These are phyloP conservation scores for Hippocampus comes DNA, from an alignment of 2,113 vertebrate genomes.

Conservation along the genomic window DNA sequence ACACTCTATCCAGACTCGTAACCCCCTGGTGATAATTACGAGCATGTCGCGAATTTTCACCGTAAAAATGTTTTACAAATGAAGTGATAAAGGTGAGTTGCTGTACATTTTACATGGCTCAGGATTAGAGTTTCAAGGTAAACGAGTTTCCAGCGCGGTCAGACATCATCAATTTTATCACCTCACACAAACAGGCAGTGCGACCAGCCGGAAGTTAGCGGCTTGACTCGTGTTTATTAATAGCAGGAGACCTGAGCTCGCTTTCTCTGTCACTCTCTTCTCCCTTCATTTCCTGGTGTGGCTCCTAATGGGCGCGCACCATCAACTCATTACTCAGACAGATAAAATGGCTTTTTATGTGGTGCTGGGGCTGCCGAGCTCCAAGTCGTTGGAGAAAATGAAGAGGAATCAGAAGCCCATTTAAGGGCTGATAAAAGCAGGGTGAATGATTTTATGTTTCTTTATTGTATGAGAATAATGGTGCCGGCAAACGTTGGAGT, in stretches of 20 bases:
- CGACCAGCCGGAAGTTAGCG: constrained; percentile 31
- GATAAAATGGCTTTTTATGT: constrained; percentile 62
- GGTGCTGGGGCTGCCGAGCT: constrained; percentile 36
- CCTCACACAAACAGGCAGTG: constrained; percentile 14
- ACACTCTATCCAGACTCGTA: background rate
- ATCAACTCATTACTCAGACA: constrained; percentile 65
- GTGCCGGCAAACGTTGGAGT: background rate
- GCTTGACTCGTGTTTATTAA: constrained; percentile 54
- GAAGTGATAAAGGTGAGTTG: background rate
- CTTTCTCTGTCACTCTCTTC: constrained; percentile 10
- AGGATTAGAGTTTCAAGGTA: background rate
- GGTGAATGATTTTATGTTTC: constrained; percentile 16
- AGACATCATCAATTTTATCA: constrained; percentile 36
- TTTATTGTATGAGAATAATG: constrained; percentile 13
- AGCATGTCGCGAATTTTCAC: background rate
- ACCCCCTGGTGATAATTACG: background rate
- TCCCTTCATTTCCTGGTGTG: constrained; percentile 41
- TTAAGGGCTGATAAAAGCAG: constrained; percentile 21
- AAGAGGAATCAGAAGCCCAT: constrained; percentile 49
- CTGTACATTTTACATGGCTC: background rate
- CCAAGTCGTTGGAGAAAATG: constrained; percentile 47
- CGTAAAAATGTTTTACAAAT: background rate
- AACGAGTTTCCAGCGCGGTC: constrained; percentile 1
- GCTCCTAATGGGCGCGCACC: constrained; percentile 53
- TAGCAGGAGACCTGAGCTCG: constrained; percentile 19